Evolutionary conservation across 2,797 vertebrate species (phyloP), one percentile per base, ranked within the genome.

Genomic region (Myoxocephalus aenaeus): DNA sequence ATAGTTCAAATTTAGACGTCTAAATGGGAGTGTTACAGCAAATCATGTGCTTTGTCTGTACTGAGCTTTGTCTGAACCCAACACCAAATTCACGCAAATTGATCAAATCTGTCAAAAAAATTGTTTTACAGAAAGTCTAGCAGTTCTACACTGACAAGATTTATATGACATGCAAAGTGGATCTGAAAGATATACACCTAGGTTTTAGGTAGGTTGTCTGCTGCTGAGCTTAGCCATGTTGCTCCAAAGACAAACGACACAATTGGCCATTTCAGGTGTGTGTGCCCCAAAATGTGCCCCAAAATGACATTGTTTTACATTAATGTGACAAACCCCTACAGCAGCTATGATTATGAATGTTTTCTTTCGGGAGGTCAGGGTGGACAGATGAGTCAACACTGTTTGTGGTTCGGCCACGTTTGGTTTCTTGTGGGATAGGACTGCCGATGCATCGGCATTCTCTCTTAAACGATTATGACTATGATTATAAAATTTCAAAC

Each of bases 41-140:
- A 17, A 70, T 82, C 63, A 32, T 59, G 72, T 17, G 59, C 65
- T 87, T 75, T n/a, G 59, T 76, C 71, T 79, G 64, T 10, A 38
- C 63, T 74, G 65, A 75, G 54, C 54, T 27, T 44, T 56, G 66
- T 64, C 40, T 65, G 62, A 72, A 66, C 59, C 59, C 66, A 61
- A 75, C 65, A 51, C 56, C 36, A 67, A 57, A 86, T 82, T 79
- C 70, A 74, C 44, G 75, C 64, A 61, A 70, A 63, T 57, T 62
- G 73, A 87, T 87, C 48, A 74, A 62, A 81, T 61, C 59, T 71
- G 80, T 83, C 29, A 46, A 57, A 83, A 81, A 56, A 72, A 69
- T 75, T 65, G 74, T 75, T 84, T 79, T 77, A 54, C 66, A 70
- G 57, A 73, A 72, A 81, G 54, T 71, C 68, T 81, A 65, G 65